Conservation (phyloP, 2,113 vertebrate genomes). For the Urocitellus parryii region DNA sequence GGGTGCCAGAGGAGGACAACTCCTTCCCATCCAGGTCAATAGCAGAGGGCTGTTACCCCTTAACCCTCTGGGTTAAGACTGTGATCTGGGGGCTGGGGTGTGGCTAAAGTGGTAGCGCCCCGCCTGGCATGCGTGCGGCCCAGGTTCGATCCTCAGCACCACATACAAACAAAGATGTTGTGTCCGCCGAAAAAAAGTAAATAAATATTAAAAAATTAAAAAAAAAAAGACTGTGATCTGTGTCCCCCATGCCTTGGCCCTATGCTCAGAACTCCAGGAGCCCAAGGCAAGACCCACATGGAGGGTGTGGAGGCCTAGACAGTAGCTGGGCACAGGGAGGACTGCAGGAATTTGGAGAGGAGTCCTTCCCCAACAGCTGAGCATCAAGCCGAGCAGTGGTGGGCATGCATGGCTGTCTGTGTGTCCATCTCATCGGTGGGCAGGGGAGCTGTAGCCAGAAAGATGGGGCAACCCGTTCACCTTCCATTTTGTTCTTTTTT, state of each 20-base stretch:
- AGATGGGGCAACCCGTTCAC: background rate
- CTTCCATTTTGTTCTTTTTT: background rate
- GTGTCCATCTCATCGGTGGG: background rate
- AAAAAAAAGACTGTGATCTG: too few species aligned
- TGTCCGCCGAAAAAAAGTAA: too few species aligned
- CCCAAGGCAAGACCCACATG: background rate
- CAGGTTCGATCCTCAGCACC: too few species aligned
- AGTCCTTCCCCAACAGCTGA: background rate
- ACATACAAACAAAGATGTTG: too few species aligned
- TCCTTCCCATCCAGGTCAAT: background rate
- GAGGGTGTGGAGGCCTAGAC: background rate
- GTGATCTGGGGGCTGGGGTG: background rate
- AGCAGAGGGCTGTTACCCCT: background rate
- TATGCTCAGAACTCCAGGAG: background rate
- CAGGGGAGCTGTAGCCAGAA: background rate
- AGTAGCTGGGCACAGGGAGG: background rate
- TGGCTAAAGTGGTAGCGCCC: too few species aligned
- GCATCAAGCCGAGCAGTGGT: background rate
- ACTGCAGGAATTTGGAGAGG: background rate
- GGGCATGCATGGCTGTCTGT: background rate
- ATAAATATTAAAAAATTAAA: too few species aligned
- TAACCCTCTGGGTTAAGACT: background rate
- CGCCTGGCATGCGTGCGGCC: too few species aligned
- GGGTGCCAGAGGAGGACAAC: background rate
- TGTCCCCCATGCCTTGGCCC: background rate